Evolutionary conservation across 1,140 invertebrate species (phyloP).

Genomic region (Atta colombica): DNA sequence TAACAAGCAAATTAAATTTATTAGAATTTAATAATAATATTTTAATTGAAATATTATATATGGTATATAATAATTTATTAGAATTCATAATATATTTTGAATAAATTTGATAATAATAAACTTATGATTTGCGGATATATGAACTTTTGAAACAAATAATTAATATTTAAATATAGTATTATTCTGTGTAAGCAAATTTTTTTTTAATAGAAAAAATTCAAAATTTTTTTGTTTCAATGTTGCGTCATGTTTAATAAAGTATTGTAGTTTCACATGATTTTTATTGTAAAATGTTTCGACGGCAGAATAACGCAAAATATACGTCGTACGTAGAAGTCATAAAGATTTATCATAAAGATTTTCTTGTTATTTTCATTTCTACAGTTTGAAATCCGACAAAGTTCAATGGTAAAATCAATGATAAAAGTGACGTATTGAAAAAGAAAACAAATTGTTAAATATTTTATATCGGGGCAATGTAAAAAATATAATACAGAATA

Average conservation of each 20-base stretch:
- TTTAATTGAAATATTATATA: no score
- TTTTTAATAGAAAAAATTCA: background rate
- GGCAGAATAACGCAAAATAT: background rate
- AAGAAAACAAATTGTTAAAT: background rate
- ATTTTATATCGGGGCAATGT: background rate
- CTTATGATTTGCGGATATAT: no score
- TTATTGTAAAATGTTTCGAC: background rate
- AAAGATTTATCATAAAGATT: background rate
- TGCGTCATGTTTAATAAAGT: background rate
- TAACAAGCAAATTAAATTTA: no score
- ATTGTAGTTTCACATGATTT: background rate
- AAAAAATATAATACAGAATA: background rate
- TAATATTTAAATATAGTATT: no score
- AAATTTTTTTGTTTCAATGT: background rate
- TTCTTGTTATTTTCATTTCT: background rate
- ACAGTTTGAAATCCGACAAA: background rate
- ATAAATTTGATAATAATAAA: no score
- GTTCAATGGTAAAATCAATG: background rate
- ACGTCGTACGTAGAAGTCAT: background rate
- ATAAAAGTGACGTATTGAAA: background rate
- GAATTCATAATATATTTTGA: no score
- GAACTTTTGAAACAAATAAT: no score
- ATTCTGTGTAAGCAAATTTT: background rate
- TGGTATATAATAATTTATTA: no score
- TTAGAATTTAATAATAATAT: no score